Evolutionary conservation across 2,797 vertebrate species (phyloP), one percentile per base, ranked within the genome.

Genomic region (Heteromormyrus szaboi): DNA sequence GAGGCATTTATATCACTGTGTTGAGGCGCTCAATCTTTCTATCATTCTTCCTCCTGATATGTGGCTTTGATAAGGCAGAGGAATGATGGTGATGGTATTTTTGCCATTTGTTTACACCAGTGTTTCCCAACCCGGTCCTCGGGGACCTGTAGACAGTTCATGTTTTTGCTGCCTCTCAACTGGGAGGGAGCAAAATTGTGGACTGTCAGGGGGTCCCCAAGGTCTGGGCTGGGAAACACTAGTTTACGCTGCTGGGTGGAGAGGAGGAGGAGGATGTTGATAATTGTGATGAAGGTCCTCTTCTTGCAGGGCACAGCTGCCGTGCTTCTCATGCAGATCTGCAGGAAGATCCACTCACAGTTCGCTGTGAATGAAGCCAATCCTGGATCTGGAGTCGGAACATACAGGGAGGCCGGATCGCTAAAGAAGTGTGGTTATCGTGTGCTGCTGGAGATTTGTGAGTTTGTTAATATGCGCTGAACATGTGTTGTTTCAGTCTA

Each of bases 311-410:
- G 97, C 11, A 94, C 96, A 1, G 95, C 96, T 62, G 94, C 96
- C 0, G 93, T 96, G 90, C 93, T 98, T 90, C 96, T 97, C 91
- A 93, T 98, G 94, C 97, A 98, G 91, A 81, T 97, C 92, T 97
- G 96, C 88, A 95, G 94, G 90, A 96, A 95, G 92, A 92, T 97
- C 91, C 97, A 97, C 90, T 97, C 96, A 44, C 94, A 92, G 87
- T 94, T 95, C 1, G 95, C 95, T 25, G 89, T 93, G 65, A 65
- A 91, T 6, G 95, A 96, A 12, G 87, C 88, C 41, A 93, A 41
- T 90, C 90, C 89, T 0, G 22, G 12, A 14, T 83, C 59, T 0
- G 90, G 11, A 59, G 90, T 54, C 0, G 89, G 12, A 76, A 90
- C 90, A 0, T 93, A 94, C 65, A 85, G 5, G 3, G 87, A 91